Base-by-base conservation (phyloP, 2,888 invertebrate genomes). In the Calliphora vomitoria region DNA sequence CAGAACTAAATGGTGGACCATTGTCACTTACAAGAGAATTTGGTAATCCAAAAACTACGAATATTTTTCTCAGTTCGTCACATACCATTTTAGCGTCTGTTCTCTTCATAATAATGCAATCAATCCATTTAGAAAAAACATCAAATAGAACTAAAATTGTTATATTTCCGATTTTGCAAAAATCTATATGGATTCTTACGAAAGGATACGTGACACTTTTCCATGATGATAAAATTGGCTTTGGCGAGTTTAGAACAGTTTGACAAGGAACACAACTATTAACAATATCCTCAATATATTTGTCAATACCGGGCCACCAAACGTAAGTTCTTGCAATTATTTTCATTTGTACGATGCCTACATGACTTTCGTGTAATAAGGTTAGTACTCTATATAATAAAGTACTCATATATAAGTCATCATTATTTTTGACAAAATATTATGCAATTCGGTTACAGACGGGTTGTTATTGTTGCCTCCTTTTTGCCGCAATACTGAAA, bases 291-390 rank as follows among this genome's bases (percentile, higher is more conserved):
- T 91, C 90, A 20, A 91, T 91, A 31, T 91, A 90, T 3, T 86
- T 60, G 78, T 92, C 90, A 35, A 91, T 86, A 10, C 85, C 84
- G 11, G 91, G 90, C 91, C 91, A 91, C 89, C 89, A 92, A 41
- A 91, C 89, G 86, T 90, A 88, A 10, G 89, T 84, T 18, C 90
- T 74, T 0, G 91, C 91, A 15, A 90, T 47, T n/a, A 88, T 85
- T 89, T 91, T 91, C 88, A 90, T 91, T 75, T 90, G 86, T 4
- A 90, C 90, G 8, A 91, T 89, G 8, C 92, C 91, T 10, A 89
- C 82, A 81, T 92, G 91, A 18, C 89, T 82, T 10, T 47, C 78
- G 87, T 91, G 91, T 8, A 91, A 79, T 11, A 87, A 44, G 10
- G 85, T 58, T 35, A 90, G 68, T 11, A 90, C 68, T 15, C 53